These are phyloP conservation scores for Neoitamus cyanurus DNA, from an alignment of 2,888 invertebrate genomes.

Conservation along the genomic window DNA sequence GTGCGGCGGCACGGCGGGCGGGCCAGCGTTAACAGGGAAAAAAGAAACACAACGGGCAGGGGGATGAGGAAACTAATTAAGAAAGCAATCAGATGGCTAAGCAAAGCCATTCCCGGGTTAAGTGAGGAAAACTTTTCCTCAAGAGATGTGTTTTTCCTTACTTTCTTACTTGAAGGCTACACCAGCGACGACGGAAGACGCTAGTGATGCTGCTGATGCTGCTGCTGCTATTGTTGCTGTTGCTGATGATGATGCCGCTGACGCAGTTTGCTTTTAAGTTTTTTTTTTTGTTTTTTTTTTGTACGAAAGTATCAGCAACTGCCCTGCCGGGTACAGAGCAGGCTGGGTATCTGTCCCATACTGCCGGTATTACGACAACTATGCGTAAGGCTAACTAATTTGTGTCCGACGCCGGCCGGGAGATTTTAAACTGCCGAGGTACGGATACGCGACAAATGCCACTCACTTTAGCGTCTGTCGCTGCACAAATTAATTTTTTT, in stretches of 20 bases:
- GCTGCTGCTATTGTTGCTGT: neutral
- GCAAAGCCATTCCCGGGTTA: neutral
- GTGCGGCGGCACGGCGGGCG: neutral
- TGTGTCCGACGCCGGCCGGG: neutral
- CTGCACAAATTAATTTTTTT: conserved; percentile 5
- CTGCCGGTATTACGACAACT: neutral
- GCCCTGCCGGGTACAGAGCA: too few species aligned
- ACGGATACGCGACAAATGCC: neutral
- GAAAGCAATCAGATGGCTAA: conserved; percentile 9
- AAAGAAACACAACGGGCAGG: neutral
- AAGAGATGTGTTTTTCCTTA: neutral
- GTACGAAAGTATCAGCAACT: too few species aligned
- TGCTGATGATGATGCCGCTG: neutral
- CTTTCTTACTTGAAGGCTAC: neutral
- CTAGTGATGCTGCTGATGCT: neutral
- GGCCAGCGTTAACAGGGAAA: neutral
- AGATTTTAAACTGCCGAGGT: neutral
- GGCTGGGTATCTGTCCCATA: too few species aligned
- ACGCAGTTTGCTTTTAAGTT: neutral
- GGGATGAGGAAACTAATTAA: neutral
- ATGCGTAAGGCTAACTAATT: neutral
- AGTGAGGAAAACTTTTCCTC: neutral
- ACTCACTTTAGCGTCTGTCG: neutral
- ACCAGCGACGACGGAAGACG: neutral
- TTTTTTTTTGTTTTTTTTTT: neutral